phyloP scores from a whole-genome alignment of 2,888 invertebrate genomes.

The Coenonympha glycerion region DNA sequence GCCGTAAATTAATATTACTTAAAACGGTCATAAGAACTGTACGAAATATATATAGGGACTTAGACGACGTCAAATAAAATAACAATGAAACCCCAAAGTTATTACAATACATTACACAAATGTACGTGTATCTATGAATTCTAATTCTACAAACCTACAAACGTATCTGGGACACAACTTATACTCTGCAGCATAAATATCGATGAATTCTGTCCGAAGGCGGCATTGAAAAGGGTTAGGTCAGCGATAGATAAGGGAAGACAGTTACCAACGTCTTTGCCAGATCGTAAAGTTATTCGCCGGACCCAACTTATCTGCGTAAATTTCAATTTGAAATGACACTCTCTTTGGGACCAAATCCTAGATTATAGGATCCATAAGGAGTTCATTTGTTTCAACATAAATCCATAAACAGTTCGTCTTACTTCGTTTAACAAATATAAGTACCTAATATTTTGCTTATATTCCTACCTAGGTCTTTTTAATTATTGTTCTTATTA shows the following conservation, averaged over 20 bases:
- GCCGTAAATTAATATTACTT: too few relatives aligned
- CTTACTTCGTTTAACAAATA: too few relatives aligned
- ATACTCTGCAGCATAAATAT: constrained; percentile 8
- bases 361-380: constrained; percentile 11
- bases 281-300: constrained; percentile 59
- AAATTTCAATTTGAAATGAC: constrained; percentile 58
- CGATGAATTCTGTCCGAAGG: constrained; percentile 13
- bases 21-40: too few relatives aligned
- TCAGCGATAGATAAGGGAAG: constrained; percentile 61
- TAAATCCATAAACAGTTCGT: neutral
- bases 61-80: too few relatives aligned
- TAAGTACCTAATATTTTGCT: too few relatives aligned
- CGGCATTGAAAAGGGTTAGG: constrained; percentile 70
- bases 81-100: too few relatives aligned
- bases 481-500: too few relatives aligned
- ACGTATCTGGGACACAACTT: neutral
- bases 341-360: constrained; percentile 30
- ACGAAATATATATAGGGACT: too few relatives aligned
- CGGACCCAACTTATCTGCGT: constrained; percentile 54
- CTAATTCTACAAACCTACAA: too few relatives aligned
- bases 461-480: too few relatives aligned
- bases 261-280: constrained; percentile 62
- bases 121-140: neutral
- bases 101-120: too few relatives aligned
- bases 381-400: constrained; percentile 6